Evolutionary conservation across 2,888 invertebrate species (phyloP).

Genomic region (Helicoverpa assulta): DNA sequence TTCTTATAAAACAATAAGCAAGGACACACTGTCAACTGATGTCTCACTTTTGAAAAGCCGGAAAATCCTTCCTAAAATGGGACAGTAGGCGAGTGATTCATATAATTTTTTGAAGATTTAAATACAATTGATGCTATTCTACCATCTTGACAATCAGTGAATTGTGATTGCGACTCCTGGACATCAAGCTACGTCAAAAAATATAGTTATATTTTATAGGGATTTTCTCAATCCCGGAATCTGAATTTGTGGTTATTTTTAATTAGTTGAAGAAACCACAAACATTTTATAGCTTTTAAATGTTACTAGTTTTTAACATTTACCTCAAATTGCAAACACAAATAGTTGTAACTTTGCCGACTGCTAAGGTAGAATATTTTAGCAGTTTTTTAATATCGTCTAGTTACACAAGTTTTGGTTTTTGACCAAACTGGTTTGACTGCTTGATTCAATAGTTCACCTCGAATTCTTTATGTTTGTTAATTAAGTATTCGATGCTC

Average conservation of each 20-base stretch:
- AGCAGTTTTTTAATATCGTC: background rate
- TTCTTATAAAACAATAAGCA: background rate
- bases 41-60: background rate
- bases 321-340: background rate
- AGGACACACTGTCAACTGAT: background rate
- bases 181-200: too few species aligned
- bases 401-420: background rate
- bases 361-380: background rate
- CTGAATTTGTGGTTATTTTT: background rate
- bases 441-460: background rate
- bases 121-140: background rate
- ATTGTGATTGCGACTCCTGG: too few species aligned
- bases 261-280: background rate
- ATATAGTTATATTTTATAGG: too few species aligned
- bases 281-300: background rate
- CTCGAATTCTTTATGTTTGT: background rate
- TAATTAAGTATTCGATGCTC: background rate
- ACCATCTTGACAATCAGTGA: too few species aligned
- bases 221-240: background rate
- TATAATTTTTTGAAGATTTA: background rate
- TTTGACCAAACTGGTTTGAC: constrained; percentile 13
- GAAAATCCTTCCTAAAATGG: background rate
- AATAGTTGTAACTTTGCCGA: background rate
- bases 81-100: background rate
- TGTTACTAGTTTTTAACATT: background rate